These are phyloP conservation scores for Lycodopsis pacificus DNA, from an alignment of 2,797 vertebrate genomes.

Conservation along the genomic window DNA sequence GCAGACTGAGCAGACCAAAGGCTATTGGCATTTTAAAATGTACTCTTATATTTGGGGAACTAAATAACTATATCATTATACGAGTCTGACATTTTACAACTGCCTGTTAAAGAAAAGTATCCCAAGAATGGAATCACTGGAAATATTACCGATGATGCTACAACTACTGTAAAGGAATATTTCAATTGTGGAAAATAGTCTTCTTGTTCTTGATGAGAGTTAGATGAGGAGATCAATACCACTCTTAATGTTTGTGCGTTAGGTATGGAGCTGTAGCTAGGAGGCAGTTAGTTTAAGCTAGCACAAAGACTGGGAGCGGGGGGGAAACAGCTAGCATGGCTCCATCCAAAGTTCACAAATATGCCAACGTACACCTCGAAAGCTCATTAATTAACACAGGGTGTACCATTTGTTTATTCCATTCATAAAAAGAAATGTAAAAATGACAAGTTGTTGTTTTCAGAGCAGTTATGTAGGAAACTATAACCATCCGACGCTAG, in stretches of 20 bases:
- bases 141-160: not conserved
- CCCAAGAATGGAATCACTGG: not conserved
- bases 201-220: not conserved
- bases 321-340: no score
- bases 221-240: not conserved
- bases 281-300: not conserved
- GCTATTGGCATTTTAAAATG: not conserved
- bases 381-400: not conserved
- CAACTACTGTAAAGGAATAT: not conserved
- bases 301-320: not conserved
- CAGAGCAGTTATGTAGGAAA: not conserved
- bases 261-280: not conserved
- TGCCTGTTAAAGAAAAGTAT: not conserved
- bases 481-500: not conserved
- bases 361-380: no score
- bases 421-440: not conserved
- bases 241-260: not conserved
- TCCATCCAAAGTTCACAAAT: not conserved
- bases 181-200: not conserved
- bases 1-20: not conserved
- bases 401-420: not conserved
- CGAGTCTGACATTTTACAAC: not conserved
- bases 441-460: not conserved
- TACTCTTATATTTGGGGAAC: not conserved
- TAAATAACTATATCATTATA: not conserved